phyloP scores from a whole-genome alignment of 1,140 invertebrate genomes.

The Tribolium madens region DNA sequence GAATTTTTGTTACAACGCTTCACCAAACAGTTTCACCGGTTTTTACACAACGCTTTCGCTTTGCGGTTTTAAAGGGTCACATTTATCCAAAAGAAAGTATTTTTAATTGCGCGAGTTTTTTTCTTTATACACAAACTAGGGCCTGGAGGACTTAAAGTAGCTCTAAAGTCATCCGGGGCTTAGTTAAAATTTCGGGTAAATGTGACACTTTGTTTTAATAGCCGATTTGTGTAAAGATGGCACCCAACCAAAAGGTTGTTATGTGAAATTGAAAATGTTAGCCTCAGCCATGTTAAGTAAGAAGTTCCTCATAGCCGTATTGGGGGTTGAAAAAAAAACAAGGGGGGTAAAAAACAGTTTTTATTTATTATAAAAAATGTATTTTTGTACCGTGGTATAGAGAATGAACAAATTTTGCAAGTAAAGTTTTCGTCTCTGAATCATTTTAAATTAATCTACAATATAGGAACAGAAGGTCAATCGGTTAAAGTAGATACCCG shows the following conservation, averaged over 20 bases:
- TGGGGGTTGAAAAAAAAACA: slow-evolving; percentile 5
- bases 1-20: neutral
- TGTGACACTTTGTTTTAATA: too few relatives aligned
- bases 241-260: neutral
- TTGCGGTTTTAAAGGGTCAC: too few relatives aligned
- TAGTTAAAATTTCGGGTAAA: too few relatives aligned
- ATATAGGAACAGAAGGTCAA: slow-evolving; percentile 47
- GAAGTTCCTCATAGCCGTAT: neutral
- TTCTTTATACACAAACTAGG: too few relatives aligned
- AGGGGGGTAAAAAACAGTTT: slow-evolving; percentile 43
- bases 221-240: neutral
- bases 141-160: too few relatives aligned
- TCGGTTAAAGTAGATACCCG: slow-evolving; percentile 45
- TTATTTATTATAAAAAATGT: slow-evolving; percentile 41
- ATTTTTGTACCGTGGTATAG: slow-evolving; percentile 41
- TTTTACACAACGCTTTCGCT: neutral
- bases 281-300: neutral
- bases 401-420: slow-evolving; percentile 27
- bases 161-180: too few relatives aligned
- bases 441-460: slow-evolving; percentile 33
- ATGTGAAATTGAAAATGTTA: neutral
- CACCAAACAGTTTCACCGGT: neutral
- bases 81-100: too few relatives aligned
- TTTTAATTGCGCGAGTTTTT: too few relatives aligned
- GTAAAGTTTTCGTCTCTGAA: neutral